Base-by-base conservation (phyloP, 2,888 invertebrate species). In the Acrocera orbiculus region DNA sequence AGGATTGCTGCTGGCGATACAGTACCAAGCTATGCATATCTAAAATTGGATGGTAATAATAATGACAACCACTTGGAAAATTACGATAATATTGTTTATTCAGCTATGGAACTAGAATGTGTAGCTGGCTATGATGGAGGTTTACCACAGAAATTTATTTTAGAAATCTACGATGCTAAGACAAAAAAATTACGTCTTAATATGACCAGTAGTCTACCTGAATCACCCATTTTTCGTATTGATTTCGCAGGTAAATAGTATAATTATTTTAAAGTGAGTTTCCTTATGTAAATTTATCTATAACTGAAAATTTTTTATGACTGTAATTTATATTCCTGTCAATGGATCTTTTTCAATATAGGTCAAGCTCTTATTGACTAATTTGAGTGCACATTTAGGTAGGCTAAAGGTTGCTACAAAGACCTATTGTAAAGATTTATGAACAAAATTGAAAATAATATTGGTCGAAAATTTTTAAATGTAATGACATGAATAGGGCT, bases 61-160 rank as follows among this genome's bases (percentile, higher is more conserved):
- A 38, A 30, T 34, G 32, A 30, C 32, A 36, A 36, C 32, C 57
- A 57, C 43, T 50, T 58, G 28, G 58, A 58, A 40, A 58, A 52
- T 47, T 58, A 58, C 38, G 58, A 58, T 46, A 58, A 58, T 44
- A 53, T 56, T 30, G 52, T 58, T 37, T 58, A 58, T 45, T 59
- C 58, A 27, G 57, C 60, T 61, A 60, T 89, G 50, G 78, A 81
- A 49, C 73, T 89, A 38, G 80, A 83, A 47, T 89, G 89, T 57
- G 73, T 81, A 38, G 72, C 81, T 0, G 89, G 87, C 27, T 86
- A 86, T 56, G 86, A 89, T 51, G 87, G 89, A 2, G 89, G 89
- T 1, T 67, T 89, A 37, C 79, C 81, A 26, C 89, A 89, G 57
- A 73, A 74, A 41, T 87, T 87, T 60, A 64, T 79, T 33, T 61